phyloP scores from a whole-genome alignment of 2,797 vertebrate species.

The Eidolon dupreanum region DNA sequence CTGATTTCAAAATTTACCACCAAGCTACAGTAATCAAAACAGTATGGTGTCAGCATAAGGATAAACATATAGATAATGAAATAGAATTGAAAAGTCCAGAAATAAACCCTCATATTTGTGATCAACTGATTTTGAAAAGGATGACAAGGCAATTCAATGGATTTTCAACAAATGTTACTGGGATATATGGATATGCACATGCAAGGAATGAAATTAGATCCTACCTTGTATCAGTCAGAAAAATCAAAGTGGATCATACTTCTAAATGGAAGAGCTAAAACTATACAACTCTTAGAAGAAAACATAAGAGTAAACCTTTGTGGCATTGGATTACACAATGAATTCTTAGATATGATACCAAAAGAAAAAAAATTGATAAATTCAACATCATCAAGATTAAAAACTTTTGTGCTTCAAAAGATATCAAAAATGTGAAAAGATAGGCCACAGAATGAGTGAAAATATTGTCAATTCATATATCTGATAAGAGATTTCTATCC shows the following conservation, averaged over 20 bases:
- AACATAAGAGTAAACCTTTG: not conserved
- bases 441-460: too few species aligned
- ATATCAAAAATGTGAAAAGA: not conserved
- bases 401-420: not conserved
- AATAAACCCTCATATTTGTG: too few species aligned
- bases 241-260: not conserved
- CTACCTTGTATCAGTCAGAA: not conserved
- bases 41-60: not conserved
- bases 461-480: too few species aligned
- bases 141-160: not conserved
- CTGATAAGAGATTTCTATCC: too few species aligned
- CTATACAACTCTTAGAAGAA: not conserved
- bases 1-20: not conserved
- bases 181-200: not conserved
- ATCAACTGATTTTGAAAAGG: not conserved
- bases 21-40: not conserved
- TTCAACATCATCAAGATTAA: not conserved
- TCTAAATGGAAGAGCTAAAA: not conserved
- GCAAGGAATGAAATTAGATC: not conserved
- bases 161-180: not conserved
- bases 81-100: too few species aligned
- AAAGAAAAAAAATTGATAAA: not conserved
- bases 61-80: too few species aligned
- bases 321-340: not conserved
- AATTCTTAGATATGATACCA: not conserved